A percentile compares a stretch with the other conserved stretches of the same genome.
These are phyloP conservation scores for Lydus trimaculatus DNA, from an alignment of 2,888 invertebrate genomes.

Conservation along the genomic window DNA sequence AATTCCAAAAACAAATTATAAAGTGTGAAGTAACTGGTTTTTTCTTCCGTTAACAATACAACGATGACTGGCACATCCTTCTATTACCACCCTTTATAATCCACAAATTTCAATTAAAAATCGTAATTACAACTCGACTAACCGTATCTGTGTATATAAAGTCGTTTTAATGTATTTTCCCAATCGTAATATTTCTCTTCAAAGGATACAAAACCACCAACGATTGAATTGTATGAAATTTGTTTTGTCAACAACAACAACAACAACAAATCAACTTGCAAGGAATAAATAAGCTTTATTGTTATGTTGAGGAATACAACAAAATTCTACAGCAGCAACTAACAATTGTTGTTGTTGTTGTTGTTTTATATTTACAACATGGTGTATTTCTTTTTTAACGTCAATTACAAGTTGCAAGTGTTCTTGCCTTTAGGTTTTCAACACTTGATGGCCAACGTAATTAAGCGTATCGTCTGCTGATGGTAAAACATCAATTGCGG, in stretches of 20 bases:
- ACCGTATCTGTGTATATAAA: no score
- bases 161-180: background rate
- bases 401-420: slow-evolving; percentile 29
- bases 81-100: background rate
- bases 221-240: background rate
- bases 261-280: background rate
- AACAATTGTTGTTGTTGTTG: background rate
- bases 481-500: slow-evolving; percentile 36
- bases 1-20: no score
- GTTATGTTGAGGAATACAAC: background rate
- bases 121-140: background rate
- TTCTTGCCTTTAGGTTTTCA: slow-evolving; percentile 28
- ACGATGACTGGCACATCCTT: background rate
- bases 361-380: background rate
- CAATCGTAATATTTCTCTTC: background rate
- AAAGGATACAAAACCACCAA: background rate
- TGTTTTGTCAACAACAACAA: background rate
- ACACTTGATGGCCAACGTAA: slow-evolving; percentile 34
- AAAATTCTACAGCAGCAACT: background rate
- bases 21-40: no score
- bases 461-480: slow-evolving; percentile 37
- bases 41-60: background rate
- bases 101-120: background rate
- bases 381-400: slow-evolving; percentile 23
- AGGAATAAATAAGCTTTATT: background rate